phyloP scores from a whole-genome alignment of 2,888 invertebrate genomes.

The Gasteruption jaculator region DNA sequence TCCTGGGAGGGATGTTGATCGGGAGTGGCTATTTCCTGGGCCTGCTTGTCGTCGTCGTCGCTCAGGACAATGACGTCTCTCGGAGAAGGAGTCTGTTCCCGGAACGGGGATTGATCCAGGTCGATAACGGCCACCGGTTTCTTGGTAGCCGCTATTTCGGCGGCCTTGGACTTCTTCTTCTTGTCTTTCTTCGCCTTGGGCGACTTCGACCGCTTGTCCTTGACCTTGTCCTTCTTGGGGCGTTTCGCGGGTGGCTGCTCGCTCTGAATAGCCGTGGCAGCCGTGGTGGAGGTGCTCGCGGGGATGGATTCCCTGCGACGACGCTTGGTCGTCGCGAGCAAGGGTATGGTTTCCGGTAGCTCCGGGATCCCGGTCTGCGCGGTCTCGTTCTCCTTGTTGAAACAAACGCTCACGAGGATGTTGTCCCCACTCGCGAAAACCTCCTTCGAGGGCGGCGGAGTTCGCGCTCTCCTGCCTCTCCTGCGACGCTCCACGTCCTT shows the following conservation, averaged over 20 bases:
- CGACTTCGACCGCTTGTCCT: slow-evolving; percentile 42
- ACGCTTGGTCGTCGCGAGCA: slow-evolving; percentile 47
- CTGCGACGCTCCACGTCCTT: slow-evolving; percentile 39
- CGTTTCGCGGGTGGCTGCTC: slow-evolving; percentile 43
- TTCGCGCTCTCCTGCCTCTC: slow-evolving; percentile 49
- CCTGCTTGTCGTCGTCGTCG: slow-evolving; percentile 66
- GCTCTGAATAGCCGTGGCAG: slow-evolving; percentile 10
- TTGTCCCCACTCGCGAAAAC: slow-evolving; percentile 91
- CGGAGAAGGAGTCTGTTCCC: slow-evolving; percentile 76
- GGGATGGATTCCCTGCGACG: slow-evolving; percentile 48
- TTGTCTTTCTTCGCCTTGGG: slow-evolving; percentile 47
- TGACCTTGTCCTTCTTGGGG: slow-evolving; percentile 48
- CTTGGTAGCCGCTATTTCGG: slow-evolving; percentile 55
- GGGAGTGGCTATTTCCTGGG: slow-evolving; percentile 31
- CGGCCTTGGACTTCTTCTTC: slow-evolving; percentile 48
- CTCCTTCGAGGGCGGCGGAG: slow-evolving; percentile 75
- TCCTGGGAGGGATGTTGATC: slow-evolving; percentile 36
- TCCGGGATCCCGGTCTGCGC: slow-evolving; percentile 33
- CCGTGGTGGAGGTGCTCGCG: slow-evolving; percentile 34
- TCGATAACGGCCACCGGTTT: slow-evolving; percentile 84
- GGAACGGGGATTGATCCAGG: slow-evolving; percentile 79
- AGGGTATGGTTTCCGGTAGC: slow-evolving; percentile 42
- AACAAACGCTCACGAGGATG: slow-evolving; percentile 88
- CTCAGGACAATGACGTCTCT: slow-evolving; percentile 78
- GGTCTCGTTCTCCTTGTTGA: slow-evolving; percentile 61